phyloP scores from a whole-genome alignment of 53 echinoderm and acorn worm species.

The Crossaster papposus region DNA sequence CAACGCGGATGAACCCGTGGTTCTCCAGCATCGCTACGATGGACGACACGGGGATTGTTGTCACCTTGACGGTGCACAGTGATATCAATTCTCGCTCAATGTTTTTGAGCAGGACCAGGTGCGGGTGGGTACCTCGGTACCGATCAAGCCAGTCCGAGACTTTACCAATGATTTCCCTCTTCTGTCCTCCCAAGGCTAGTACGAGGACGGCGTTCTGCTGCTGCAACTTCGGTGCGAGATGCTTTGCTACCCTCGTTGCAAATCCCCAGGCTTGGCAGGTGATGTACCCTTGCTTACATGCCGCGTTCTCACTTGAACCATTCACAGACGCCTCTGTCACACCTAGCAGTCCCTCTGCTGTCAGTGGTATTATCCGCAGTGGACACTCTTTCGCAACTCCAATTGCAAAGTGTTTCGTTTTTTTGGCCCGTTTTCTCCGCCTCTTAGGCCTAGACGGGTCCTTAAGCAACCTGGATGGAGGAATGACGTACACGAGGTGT shows the following conservation, averaged over 20 bases:
- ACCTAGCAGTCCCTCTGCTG: constrained; percentile 20
- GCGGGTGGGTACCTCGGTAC: not conserved
- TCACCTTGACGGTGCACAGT: not conserved
- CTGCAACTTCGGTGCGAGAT: not conserved
- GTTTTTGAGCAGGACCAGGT: not conserved
- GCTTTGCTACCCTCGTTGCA: not conserved
- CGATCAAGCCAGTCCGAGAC: constrained; percentile 24
- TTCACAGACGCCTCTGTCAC: not conserved
- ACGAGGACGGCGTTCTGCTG: constrained; percentile 2
- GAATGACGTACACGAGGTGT: not conserved
- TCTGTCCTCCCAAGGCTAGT: not conserved
- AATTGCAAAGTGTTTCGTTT: not conserved
- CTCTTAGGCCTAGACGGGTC: too few species aligned
- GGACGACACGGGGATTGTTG: not conserved
- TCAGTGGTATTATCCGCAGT: not conserved
- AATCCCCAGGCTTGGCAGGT: constrained; percentile 1
- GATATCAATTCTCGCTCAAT: constrained; percentile 12
- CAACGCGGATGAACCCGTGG: constrained; percentile 14
- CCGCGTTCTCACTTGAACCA: not conserved
- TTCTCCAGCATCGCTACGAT: not conserved
- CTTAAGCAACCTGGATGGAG: not conserved
- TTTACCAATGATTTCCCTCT: not conserved
- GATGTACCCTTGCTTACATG: not conserved
- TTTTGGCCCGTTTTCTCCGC: not conserved
- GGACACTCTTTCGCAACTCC: not conserved